Conservation (phyloP, 2,113 vertebrate species). For the Callionymus lyra region DNA sequence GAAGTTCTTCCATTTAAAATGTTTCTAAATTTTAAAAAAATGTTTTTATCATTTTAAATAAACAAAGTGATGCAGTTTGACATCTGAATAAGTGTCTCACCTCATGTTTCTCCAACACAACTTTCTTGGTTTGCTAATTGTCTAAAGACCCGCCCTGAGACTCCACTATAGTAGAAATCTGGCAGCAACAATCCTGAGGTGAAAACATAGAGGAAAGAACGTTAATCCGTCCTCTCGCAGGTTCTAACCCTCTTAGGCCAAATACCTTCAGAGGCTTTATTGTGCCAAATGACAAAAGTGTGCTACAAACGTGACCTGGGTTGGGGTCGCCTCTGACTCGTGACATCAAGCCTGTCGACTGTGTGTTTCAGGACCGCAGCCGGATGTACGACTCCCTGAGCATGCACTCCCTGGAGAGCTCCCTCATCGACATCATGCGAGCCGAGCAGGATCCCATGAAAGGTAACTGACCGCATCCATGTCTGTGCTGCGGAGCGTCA, state of each 20-base stretch:
- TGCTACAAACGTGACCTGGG: conserved; percentile 9
- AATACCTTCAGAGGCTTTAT: conserved; percentile 25
- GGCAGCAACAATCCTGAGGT: conserved; percentile 26
- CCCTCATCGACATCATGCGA: conserved; percentile 98
- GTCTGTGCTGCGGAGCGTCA: not conserved
- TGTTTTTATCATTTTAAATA: too few species aligned
- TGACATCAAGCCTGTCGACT: not conserved
- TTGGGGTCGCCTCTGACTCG: not conserved
- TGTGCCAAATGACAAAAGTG: conserved; percentile 16
- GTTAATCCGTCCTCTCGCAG: conserved; percentile 42
- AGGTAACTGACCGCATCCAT: conserved; percentile 68
- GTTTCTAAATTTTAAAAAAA: too few species aligned
- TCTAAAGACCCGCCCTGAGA: too few species aligned
- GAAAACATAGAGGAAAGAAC: conserved; percentile 58
- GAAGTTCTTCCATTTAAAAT: too few species aligned
- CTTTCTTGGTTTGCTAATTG: too few species aligned
- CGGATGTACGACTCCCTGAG: conserved; percentile 97
- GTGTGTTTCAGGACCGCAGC: conserved; percentile 60
- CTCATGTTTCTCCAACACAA: too few species aligned
- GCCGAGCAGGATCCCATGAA: conserved; percentile 96
- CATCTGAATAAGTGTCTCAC: too few species aligned
- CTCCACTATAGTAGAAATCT: not conserved
- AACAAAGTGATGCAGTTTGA: too few species aligned
- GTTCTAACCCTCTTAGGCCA: conserved; percentile 22
- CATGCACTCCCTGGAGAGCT: conserved; percentile 98